Percentiles rank a stretch among this genome's conserved stretches.
Conservation (phyloP, 2,113 vertebrate genomes). For the Sinocyclocheilus maitianheensis region DNA sequence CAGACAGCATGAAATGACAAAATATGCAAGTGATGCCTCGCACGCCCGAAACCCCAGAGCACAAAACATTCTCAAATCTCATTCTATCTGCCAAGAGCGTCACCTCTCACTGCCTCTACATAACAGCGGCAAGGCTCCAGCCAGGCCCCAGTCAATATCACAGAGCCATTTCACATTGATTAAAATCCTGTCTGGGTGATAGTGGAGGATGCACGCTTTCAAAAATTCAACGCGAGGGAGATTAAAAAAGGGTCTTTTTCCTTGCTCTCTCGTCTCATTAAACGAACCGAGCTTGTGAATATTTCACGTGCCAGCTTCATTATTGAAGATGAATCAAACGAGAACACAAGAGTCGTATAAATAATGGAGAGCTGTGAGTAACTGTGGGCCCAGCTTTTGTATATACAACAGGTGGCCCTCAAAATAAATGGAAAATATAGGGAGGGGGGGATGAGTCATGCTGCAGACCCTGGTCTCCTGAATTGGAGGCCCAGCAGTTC, state of each 20-base stretch:
- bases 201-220: constrained; percentile 33
- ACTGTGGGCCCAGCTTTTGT: constrained; percentile 8
- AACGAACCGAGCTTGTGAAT: constrained; percentile 51
- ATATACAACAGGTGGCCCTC: constrained; percentile 45
- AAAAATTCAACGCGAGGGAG: constrained; percentile 46
- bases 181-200: constrained; percentile 57
- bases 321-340: constrained; percentile 56
- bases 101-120: constrained; percentile 41
- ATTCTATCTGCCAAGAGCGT: constrained; percentile 42
- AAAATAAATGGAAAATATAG: constrained; percentile 26
- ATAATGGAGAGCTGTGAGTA: constrained; percentile 34
- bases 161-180: constrained; percentile 58
- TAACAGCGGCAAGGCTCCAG: constrained; percentile 23
- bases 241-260: constrained; percentile 47
- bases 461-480: background rate
- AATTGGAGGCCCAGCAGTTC: background rate
- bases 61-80: constrained; percentile 46
- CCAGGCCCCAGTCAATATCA: constrained; percentile 52
- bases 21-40: constrained; percentile 26
- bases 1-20: constrained; percentile 26
- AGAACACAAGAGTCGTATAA: constrained; percentile 47
- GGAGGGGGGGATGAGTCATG: background rate
- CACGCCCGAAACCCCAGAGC: constrained; percentile 12
- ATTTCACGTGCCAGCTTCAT: constrained; percentile 54
- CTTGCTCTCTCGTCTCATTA: constrained; percentile 45